These are phyloP conservation scores for Mus spicilegus DNA, from an alignment of 2,113 vertebrate genomes.

Conservation along the genomic window DNA sequence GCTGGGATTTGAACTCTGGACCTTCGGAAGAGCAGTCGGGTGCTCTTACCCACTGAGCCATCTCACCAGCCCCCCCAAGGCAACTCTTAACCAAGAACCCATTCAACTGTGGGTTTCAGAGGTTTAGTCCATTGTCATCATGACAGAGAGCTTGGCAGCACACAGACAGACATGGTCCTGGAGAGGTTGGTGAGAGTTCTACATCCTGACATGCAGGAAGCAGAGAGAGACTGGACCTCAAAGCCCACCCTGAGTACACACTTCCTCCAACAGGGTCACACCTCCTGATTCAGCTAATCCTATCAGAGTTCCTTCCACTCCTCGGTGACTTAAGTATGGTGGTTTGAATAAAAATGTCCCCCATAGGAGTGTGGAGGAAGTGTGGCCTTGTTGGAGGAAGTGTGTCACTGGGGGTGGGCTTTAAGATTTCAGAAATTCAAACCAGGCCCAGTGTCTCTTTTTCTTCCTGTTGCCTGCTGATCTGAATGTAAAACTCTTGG, in stretches of 20 bases:
- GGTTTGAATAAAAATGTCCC: neutral
- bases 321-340: neutral
- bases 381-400: neutral
- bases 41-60: too few species aligned
- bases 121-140: neutral
- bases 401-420: too few species aligned
- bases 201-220: neutral
- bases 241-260: neutral
- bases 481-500: neutral
- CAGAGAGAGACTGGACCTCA: neutral
- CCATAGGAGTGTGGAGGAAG: neutral
- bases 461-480: neutral
- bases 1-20: too few species aligned
- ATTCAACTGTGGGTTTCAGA: neutral
- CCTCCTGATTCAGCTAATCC: neutral
- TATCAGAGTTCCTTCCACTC: neutral
- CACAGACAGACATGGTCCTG: neutral
- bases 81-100: neutral
- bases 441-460: neutral
- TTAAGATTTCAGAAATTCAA: too few species aligned
- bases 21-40: too few species aligned
- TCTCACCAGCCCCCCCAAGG: too few species aligned
- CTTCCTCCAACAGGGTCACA: neutral
- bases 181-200: neutral
- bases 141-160: neutral